Percentiles rank a stretch among this genome's conserved stretches.
These are phyloP conservation scores for Chaetogeoica ovagalla DNA, from an alignment of 2,888 invertebrate genomes.

Conservation along the genomic window DNA sequence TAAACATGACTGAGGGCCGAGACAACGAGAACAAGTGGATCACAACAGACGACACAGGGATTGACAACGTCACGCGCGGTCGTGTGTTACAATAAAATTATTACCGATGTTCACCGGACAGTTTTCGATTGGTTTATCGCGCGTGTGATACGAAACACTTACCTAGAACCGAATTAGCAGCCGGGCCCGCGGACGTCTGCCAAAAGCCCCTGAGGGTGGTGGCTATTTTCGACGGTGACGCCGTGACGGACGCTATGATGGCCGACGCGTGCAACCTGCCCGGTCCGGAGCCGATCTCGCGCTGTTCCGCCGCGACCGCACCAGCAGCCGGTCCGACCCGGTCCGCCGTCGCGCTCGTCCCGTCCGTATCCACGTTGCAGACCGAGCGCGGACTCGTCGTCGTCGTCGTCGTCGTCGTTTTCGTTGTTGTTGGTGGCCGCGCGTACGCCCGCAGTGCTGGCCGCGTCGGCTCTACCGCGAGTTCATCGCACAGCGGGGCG, in stretches of 20 bases:
- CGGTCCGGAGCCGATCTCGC: conserved; percentile 16
- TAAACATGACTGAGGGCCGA: too few species aligned
- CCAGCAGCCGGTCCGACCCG: conserved; percentile 43
- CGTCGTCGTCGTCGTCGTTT: not conserved
- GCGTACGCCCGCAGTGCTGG: too few species aligned
- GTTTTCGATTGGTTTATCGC: too few species aligned
- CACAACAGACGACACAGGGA: too few species aligned
- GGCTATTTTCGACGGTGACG: conserved; percentile 45
- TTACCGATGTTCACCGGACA: too few species aligned
- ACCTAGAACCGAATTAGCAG: conserved; percentile 47
- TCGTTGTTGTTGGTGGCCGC: too few species aligned
- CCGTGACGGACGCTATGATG: conserved; percentile 41
- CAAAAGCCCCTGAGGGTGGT: conserved; percentile 48
- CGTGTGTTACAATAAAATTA: too few species aligned
- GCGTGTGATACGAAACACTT: not conserved
- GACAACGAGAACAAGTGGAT: too few species aligned
- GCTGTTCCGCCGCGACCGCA: not conserved
- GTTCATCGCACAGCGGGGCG: too few species aligned
- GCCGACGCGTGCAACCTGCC: conserved; percentile 27
- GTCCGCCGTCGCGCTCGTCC: conserved; percentile 42
- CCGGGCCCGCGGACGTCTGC: conserved; percentile 46
- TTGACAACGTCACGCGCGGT: too few species aligned
- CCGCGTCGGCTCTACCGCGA: too few species aligned
- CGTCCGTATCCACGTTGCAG: conserved; percentile 46
- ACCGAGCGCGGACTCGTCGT: conserved; percentile 13